Conservation (phyloP, 2,113 vertebrate species). For the Strix aluco region DNA sequence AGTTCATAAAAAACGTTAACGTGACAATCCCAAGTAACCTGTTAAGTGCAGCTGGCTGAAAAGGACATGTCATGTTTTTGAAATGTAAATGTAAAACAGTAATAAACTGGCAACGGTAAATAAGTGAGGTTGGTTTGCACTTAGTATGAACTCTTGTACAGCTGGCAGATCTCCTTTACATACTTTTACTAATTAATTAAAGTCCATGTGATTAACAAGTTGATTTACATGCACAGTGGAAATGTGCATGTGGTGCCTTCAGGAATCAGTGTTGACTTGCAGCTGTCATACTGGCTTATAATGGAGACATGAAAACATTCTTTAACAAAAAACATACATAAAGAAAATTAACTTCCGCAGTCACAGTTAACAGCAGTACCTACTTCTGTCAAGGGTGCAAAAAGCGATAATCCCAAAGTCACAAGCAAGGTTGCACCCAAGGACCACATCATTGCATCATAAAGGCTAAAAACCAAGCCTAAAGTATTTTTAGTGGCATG, state of each 20-base stretch:
- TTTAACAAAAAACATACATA: background rate
- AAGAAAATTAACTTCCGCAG: background rate
- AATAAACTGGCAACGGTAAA: background rate
- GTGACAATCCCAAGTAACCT: background rate
- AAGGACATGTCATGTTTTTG: background rate
- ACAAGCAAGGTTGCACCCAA: constrained; percentile 76
- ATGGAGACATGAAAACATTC: background rate
- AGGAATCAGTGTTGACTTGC: background rate
- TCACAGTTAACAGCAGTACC: background rate
- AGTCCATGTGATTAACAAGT: background rate
- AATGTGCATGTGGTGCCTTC: background rate
- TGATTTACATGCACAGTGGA: background rate
- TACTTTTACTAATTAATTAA: background rate
- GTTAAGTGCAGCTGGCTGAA: background rate
- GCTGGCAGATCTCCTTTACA: background rate
- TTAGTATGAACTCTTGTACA: background rate
- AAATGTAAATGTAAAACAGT: background rate
- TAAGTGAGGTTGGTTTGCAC: background rate
- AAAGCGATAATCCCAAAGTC: constrained; percentile 74
- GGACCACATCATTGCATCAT: constrained; percentile 79
- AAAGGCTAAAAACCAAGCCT: constrained; percentile 67
- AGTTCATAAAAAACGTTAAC: background rate
- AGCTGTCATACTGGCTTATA: background rate
- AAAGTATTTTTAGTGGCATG: background rate
- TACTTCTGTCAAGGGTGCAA: constrained; percentile 85